Percentiles rank a stretch among this genome's conserved stretches.
phyloP scores from a whole-genome alignment of 2,797 vertebrate species.

The Sylvilagus floridanus region DNA sequence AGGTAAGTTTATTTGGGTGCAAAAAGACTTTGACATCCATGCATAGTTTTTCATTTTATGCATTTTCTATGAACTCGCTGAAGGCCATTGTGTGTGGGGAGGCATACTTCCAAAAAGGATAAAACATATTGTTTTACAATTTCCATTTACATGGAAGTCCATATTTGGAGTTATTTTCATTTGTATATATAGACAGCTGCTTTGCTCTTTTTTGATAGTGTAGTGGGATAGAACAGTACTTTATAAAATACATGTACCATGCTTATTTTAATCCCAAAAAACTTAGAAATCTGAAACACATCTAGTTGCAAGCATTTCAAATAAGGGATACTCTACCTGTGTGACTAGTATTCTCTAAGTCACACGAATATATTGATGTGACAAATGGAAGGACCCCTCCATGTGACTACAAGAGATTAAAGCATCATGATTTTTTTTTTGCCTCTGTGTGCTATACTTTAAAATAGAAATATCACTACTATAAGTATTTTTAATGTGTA shows the following conservation, averaged over 20 bases:
- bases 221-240: constrained; percentile 5
- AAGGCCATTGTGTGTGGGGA: no score
- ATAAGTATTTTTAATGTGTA: not conserved
- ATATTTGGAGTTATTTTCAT: not conserved
- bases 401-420: not conserved
- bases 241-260: not conserved
- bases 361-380: not conserved
- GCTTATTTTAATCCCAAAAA: not conserved
- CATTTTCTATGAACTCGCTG: no score
- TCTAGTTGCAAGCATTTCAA: not conserved
- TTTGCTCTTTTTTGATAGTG: not conserved
- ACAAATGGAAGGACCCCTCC: not conserved
- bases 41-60: no score
- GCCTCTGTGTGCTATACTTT: not conserved
- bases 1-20: no score
- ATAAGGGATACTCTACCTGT: not conserved
- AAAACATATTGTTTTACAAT: not conserved
- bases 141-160: not conserved
- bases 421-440: not conserved
- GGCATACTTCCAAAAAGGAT: not conserved
- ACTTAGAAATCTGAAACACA: not conserved
- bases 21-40: no score
- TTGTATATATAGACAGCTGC: not conserved
- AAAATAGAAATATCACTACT: not conserved
- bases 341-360: not conserved